phyloP scores from a whole-genome alignment of 2,113 vertebrate genomes.

The Paedocypris sp. region DNA sequence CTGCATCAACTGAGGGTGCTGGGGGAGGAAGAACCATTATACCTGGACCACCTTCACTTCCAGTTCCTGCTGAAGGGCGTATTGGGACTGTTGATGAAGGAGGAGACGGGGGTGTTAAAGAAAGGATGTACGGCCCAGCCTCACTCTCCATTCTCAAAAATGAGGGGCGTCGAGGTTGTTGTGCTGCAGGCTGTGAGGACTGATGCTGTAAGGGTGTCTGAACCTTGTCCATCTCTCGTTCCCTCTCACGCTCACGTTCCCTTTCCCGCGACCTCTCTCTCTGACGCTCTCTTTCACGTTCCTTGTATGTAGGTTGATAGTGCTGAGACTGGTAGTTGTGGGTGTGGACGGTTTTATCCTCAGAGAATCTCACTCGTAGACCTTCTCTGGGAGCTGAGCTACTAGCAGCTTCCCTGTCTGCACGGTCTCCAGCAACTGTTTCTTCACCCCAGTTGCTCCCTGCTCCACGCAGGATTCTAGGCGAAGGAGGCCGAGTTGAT shows the following conservation, averaged over 20 bases:
- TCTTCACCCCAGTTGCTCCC: conserved; percentile 48
- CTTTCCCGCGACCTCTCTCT: conserved; percentile 36
- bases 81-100: conserved; percentile 31
- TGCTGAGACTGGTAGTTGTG: conserved; percentile 62
- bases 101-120: conserved; percentile 61
- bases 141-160: conserved; percentile 66
- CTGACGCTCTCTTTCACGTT: conserved; percentile 37
- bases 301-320: conserved; percentile 50
- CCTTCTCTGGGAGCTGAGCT: conserved; percentile 57
- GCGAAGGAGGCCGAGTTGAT: conserved; percentile 56
- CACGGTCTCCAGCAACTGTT: conserved; percentile 15
- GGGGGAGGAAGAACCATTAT: conserved; percentile 79
- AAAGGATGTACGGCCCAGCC: conserved; percentile 54
- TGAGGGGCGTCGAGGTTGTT: conserved; percentile 47
- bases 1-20: conserved; percentile 77
- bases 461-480: conserved; percentile 52
- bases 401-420: conserved; percentile 43
- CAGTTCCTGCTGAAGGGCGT: conserved; percentile 33
- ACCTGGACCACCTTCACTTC: conserved; percentile 50
- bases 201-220: conserved; percentile 43
- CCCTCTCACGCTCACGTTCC: conserved; percentile 33
- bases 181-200: conserved; percentile 41
- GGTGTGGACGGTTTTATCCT: conserved; percentile 63
- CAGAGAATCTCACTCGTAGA: conserved; percentile 70
- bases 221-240: conserved; percentile 47